A percentile compares a stretch with the other conserved stretches of the same genome.
These are phyloP conservation scores for Gnathonemus echidnorhynchus DNA, from an alignment of 2,113 vertebrate species.

Conservation along the genomic window DNA sequence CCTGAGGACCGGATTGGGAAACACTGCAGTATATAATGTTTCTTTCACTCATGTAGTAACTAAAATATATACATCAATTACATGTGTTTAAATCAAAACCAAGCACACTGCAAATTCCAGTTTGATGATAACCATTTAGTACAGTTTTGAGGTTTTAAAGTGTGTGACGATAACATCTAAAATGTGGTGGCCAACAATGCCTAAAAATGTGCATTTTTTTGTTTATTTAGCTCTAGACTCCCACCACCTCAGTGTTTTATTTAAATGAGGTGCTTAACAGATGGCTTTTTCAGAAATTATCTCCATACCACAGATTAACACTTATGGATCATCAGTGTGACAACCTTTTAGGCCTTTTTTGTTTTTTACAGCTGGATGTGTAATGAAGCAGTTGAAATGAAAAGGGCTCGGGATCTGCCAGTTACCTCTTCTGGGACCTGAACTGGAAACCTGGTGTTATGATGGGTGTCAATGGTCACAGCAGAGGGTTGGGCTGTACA, in stretches of 20 bases:
- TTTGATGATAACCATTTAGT: neutral
- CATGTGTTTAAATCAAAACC: neutral
- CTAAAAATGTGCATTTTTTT: neutral
- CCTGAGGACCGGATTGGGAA: neutral
- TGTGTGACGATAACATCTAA: neutral
- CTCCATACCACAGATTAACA: neutral
- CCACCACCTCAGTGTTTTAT: neutral
- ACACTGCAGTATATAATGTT: neutral
- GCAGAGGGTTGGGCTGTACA: constrained; percentile 5
- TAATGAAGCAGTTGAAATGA: neutral
- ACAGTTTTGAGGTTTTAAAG: neutral
- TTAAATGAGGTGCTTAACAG: neutral
- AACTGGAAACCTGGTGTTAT: neutral
- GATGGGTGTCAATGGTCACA: neutral
- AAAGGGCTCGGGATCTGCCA: neutral
- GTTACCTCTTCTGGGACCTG: neutral
- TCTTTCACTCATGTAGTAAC: neutral
- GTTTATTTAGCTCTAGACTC: neutral
- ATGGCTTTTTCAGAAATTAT: neutral
- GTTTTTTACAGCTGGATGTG: neutral
- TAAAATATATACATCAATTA: neutral
- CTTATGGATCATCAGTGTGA: neutral
- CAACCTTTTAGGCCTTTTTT: neutral
- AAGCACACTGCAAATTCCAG: neutral
- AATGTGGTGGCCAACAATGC: neutral